Evolutionary conservation across 2,113 vertebrate species (phyloP), one percentile per base, ranked within the genome.

Genomic region (Tautogolabrus adspersus): DNA sequence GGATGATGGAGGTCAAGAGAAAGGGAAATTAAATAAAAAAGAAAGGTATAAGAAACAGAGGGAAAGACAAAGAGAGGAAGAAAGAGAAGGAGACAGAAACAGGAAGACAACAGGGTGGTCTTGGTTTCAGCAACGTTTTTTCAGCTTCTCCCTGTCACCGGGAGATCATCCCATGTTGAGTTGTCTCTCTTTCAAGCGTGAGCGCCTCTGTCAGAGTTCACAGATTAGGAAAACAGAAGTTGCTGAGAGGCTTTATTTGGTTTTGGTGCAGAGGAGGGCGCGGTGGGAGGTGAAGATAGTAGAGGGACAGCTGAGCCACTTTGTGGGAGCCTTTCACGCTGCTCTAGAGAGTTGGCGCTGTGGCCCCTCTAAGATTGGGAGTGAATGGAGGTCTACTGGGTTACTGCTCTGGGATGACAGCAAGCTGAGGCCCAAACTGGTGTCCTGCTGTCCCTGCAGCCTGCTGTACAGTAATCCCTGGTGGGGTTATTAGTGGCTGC

Each of bases 151-250:
- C 84, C 83, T 88, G 89, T 93, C 93, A 93, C 88, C 72, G 73
- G 89, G 91, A 91, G 90, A 93, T 93, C 89, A 88, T 91, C 88
- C 83, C 86, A 91, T 87, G 91, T 90, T 89, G 89, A 91, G 87
- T 74, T 85, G 79, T 82, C 87, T 91, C 84, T 81, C 92, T 91
- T 92, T 91, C 89, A 91, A 90, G 88, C 88, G 68, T 79, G 79
- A 81, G 83, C 72, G 78, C 79, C 84, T 88, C 88, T 90, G 86
- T 91, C 92, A 92, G 88, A 91, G 91, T 89, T 92, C 90, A 93
- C 91, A 89, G 93, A 94, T 94, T 94, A 93, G 92, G 82, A 93
- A 90, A 94, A 93, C 92, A 94, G 85, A 90, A 93, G 92, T 91
- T 47, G 91, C 88, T 89, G 91, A 88, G 92, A 92, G 85, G 89